Conservation (phyloP, 2,888 invertebrate genomes). For the Agrotis puta region DNA sequence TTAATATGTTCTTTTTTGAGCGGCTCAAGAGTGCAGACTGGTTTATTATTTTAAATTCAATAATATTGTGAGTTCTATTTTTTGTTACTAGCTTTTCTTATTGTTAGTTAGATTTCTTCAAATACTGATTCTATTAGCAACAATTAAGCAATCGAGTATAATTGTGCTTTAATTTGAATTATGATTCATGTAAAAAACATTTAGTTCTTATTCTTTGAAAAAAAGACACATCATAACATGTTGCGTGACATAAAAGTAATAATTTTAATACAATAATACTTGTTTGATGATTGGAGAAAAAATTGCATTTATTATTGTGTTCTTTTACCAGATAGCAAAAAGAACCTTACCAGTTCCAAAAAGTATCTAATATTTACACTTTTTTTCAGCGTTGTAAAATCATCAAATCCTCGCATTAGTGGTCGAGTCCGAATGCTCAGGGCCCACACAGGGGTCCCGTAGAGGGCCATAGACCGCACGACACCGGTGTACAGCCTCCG, state of each 20-base stretch:
- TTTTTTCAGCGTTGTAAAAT: no score
- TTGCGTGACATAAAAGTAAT: background rate
- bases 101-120: background rate
- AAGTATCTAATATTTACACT: no score
- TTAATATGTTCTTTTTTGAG: background rate
- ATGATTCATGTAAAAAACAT: slow-evolving; percentile 8
- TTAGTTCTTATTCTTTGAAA: no score
- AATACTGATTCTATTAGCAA: background rate
- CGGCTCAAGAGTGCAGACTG: background rate
- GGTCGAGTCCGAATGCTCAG: no score
- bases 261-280: slow-evolving; percentile 1
- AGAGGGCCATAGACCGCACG: no score
- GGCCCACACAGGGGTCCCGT: no score
- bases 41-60: background rate
- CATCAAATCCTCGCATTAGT: no score
- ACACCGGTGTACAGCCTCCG: no score
- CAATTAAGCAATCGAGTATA: background rate
- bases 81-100: background rate
- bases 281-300: background rate
- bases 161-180: background rate
- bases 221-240: background rate
- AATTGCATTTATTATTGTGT: no score
- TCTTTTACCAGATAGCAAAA: background rate
- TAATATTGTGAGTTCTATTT: background rate
- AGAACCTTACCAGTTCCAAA: background rate